These are phyloP conservation scores for Crepidodera aurea DNA, from an alignment of 2,888 invertebrate species.

Conservation along the genomic window DNA sequence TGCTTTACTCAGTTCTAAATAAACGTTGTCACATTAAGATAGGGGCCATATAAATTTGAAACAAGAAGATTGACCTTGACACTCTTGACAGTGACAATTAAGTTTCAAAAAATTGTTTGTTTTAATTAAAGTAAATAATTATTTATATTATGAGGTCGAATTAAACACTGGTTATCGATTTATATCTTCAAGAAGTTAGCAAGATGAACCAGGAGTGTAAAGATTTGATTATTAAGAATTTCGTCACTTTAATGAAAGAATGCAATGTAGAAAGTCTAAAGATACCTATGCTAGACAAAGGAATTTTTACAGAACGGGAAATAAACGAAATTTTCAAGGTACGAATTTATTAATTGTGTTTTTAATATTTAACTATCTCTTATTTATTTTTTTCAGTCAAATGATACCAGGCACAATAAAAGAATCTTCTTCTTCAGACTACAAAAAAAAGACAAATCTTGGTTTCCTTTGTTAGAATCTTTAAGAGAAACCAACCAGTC, in stretches of 20 bases:
- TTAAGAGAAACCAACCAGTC: constrained; percentile 40
- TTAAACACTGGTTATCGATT: too few species aligned
- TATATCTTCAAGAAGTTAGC: too few species aligned
- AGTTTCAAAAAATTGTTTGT: too few species aligned
- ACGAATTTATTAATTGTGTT: constrained; percentile 12
- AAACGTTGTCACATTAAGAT: too few species aligned
- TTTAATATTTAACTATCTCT: constrained; percentile 3
- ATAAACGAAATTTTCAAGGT: constrained; percentile 43
- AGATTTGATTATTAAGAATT: constrained; percentile 41
- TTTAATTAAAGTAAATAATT: too few species aligned
- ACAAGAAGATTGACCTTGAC: too few species aligned
- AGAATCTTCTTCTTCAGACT: constrained; percentile 45
- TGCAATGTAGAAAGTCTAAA: constrained; percentile 40
- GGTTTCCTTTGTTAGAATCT: constrained; percentile 38
- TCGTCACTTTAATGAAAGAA: constrained; percentile 39
- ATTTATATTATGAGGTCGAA: too few species aligned
- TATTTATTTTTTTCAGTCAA: constrained; percentile 32
- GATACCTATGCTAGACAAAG: constrained; percentile 36
- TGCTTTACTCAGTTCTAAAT: too few species aligned
- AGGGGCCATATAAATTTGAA: too few species aligned
- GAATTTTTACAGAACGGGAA: constrained; percentile 41
- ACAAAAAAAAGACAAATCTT: constrained; percentile 44
- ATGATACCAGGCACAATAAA: constrained; percentile 46
- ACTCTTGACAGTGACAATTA: too few species aligned
- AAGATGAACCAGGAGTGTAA: constrained; percentile 41